Base-by-base conservation (phyloP, 2,888 invertebrate species). In the Endotricha flammealis region DNA sequence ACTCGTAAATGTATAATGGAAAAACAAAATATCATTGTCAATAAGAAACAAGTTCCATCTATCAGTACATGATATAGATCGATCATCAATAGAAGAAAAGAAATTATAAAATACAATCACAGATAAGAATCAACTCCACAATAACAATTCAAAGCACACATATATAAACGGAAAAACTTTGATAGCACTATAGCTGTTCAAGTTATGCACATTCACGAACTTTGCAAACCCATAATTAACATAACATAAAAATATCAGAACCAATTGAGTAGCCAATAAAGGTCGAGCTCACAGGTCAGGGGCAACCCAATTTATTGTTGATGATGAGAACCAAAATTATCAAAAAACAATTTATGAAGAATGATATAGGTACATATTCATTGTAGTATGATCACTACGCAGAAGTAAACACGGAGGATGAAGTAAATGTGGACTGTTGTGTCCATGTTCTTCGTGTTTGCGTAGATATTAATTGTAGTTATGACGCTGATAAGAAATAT, bases 261-360 rank as follows among this genome's bases (percentile, higher is more conserved):
- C 71, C 75, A 81, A 83, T 81, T 82, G 72, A 67, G 51, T 71
- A 71, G 71, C 72, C 74, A 78, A 77, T 74, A 69, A 69, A 71
- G 68, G 70, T 64, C 70, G 72, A 63, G 64, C 66, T 58, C 65
- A 59, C 52, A 61, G 82, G 82, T 81, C 82, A 81, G 57, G 78
- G 78, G 57, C 74, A 58, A 53, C 57, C 62, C 73, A 75, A n/a
- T n/a, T n/a, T n/a, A 81, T 80, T 79, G 64, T 57, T 67, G 57
- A 52, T 62, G 63, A 55, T 53, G 42, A 54, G 57, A 57, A 57
- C 46, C 57, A 48, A 65, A 64, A 58, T 51, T 39, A 50, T 48
- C 50, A 46, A 62, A 64, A 46, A 41, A 25, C 40, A 33, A 29
- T 35, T 32, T 28, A 29, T 29, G 4, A 8, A 13, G 14, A 4